phyloP scores from a whole-genome alignment of 1,140 invertebrate species.

The Drosophila saltans region DNA sequence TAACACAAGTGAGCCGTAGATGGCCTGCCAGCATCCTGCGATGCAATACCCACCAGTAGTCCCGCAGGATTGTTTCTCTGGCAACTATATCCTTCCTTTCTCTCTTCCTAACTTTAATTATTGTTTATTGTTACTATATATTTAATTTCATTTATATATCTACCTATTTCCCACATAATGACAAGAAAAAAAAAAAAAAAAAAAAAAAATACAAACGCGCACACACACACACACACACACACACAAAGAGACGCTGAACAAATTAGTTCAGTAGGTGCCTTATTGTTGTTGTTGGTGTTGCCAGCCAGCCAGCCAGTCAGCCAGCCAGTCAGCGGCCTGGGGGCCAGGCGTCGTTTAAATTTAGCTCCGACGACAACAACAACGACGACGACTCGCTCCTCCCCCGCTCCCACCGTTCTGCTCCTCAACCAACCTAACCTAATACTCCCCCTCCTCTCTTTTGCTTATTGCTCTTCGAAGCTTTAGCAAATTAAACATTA shows the following conservation, averaged over 20 bases:
- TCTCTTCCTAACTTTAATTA: too few species aligned
- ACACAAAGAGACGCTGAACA: conserved; percentile 42
- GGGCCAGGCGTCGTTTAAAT: conserved; percentile 64
- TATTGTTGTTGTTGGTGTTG: conserved; percentile 37
- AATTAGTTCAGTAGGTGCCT: conserved; percentile 76
- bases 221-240: conserved; percentile 28
- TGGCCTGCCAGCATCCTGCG: too few species aligned
- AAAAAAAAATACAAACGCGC: too few species aligned
- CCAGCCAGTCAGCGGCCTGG: conserved; percentile 10
- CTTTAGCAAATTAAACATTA: conserved; percentile 63
- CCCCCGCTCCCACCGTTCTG: not conserved
- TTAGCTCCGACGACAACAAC: conserved; percentile 41
- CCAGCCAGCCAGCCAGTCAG: not conserved
- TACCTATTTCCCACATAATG: too few species aligned
- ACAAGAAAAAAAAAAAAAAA: too few species aligned
- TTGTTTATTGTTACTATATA: too few species aligned
- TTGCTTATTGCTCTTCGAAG: not conserved
- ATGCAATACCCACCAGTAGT: too few species aligned
- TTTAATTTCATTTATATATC: too few species aligned
- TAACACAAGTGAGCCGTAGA: too few species aligned
- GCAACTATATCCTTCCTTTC: too few species aligned
- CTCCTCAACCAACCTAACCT: not conserved
- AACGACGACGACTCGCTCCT: not conserved
- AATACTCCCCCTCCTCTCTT: not conserved
- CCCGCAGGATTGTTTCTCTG: too few species aligned